A percentile compares a stretch with the other conserved stretches of the same genome.
Conservation (phyloP, 1,140 invertebrate genomes). For the Cydia pomonella region DNA sequence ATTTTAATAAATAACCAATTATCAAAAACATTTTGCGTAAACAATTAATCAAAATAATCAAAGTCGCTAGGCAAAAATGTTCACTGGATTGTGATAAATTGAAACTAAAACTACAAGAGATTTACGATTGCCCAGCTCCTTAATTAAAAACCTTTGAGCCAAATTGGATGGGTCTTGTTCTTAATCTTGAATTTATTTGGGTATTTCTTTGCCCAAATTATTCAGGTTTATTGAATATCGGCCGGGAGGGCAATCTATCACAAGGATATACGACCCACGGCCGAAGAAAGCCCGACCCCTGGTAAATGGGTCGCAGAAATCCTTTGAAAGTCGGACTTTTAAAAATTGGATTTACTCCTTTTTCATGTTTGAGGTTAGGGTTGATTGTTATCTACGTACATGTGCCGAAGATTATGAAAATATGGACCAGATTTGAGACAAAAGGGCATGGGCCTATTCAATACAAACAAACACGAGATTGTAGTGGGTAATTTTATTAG, state of each 20-base stretch:
- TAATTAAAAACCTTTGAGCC: conserved; percentile 55
- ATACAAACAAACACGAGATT: conserved; percentile 37
- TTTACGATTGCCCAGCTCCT: conserved; percentile 40
- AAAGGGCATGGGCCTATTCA: conserved; percentile 32
- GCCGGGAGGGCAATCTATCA: conserved; percentile 54
- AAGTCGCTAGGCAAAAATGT: neutral
- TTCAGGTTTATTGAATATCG: conserved; percentile 61
- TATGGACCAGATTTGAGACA: neutral
- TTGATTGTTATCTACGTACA: conserved; percentile 23
- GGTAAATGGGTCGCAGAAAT: conserved; percentile 48
- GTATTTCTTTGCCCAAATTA: conserved; percentile 60
- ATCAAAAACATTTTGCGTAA: neutral
- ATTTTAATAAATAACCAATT: neutral
- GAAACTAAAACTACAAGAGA: conserved; percentile 24
- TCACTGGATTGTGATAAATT: neutral
- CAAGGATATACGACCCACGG: conserved; percentile 44
- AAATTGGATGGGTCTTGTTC: conserved; percentile 53
- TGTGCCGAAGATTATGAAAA: conserved; percentile 5
- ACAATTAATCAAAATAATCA: neutral
- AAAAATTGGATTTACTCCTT: conserved; percentile 55
- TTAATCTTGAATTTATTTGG: conserved; percentile 54
- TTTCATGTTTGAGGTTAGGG: conserved; percentile 38
- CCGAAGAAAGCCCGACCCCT: conserved; percentile 46
- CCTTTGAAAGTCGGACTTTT: conserved; percentile 48
- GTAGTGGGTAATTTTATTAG: no score